Conservation (phyloP, 2,113 vertebrate species). For the Bambusicola thoracicus region DNA sequence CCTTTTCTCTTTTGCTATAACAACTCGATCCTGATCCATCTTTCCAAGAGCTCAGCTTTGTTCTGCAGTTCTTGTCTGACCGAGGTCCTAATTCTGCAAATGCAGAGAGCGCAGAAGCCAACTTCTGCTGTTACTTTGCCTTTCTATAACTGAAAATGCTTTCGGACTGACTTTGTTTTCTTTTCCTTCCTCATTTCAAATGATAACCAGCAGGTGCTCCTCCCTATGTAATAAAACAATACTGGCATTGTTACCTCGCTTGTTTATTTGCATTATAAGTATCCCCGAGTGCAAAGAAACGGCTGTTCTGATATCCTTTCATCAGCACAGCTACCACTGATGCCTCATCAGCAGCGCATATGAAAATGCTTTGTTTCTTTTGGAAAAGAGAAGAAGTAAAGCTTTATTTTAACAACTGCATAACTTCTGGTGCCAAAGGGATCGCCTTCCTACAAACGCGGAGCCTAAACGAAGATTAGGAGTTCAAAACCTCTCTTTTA, state of each 20-base stretch:
- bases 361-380: neutral
- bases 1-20: neutral
- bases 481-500: neutral
- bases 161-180: neutral
- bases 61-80: neutral
- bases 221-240: neutral
- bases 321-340: neutral
- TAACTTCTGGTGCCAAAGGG: neutral
- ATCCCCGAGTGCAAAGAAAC: neutral
- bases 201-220: neutral
- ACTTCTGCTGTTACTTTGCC: neutral
- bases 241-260: neutral
- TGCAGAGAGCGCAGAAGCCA: neutral
- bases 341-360: neutral
- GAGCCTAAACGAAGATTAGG: neutral
- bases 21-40: neutral
- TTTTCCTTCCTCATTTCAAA: neutral
- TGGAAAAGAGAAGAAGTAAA: neutral
- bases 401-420: slow-evolving; percentile 1
- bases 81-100: neutral
- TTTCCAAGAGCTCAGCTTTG: neutral
- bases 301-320: neutral
- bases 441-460: neutral
- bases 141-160: neutral
- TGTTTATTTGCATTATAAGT: neutral